Evolutionary conservation across 2,888 invertebrate genomes (phyloP).

Genomic region (Apamea sordens): DNA sequence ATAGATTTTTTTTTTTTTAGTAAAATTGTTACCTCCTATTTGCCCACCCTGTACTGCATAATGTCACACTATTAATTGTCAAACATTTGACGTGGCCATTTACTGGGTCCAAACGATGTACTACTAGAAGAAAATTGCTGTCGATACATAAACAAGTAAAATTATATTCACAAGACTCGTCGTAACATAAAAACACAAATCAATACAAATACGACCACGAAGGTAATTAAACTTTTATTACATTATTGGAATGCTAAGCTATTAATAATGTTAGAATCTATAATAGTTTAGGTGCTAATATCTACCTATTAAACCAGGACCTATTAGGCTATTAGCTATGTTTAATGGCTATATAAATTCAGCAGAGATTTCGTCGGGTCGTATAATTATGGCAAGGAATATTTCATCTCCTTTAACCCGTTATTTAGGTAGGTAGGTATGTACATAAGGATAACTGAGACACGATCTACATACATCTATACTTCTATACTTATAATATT

Average conservation of each 20-base stretch:
- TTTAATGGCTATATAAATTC: conserved; percentile 40
- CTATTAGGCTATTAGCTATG: conserved; percentile 29
- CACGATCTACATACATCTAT: background rate
- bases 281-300: conserved; percentile 30
- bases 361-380: conserved; percentile 33
- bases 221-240: conserved; percentile 17
- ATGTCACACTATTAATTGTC: background rate
- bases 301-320: conserved; percentile 13
- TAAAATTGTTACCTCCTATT: too few species aligned
- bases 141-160: background rate
- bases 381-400: conserved; percentile 18
- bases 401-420: conserved; percentile 16
- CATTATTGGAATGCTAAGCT: conserved; percentile 21
- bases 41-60: too few species aligned
- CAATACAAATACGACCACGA: background rate
- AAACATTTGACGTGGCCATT: background rate
- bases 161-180: background rate
- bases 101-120: background rate
- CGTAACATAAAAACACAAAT: background rate
- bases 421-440: background rate
- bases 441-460: background rate
- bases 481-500: too few species aligned
- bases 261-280: conserved; percentile 20
- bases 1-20: too few species aligned
- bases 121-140: background rate